phyloP scores from a whole-genome alignment of 2,888 invertebrate species.

The Lasioglossum calceatum region DNA sequence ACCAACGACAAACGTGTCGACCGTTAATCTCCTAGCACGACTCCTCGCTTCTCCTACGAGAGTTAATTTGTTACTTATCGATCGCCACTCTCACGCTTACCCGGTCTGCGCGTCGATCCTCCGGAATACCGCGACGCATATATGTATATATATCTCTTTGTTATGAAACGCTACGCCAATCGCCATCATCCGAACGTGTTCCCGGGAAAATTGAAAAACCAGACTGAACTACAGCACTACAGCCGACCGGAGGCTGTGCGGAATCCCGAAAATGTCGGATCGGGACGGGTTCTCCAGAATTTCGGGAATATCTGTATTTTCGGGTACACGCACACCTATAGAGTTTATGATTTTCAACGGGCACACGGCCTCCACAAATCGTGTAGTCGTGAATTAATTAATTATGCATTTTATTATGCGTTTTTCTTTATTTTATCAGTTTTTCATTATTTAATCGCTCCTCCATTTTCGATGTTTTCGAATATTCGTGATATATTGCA shows the following conservation, averaged over 20 bases:
- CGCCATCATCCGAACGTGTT: background rate
- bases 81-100: background rate
- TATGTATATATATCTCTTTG: background rate
- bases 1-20: conserved; percentile 25
- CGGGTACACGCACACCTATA: background rate
- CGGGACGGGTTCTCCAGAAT: background rate
- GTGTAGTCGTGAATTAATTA: background rate
- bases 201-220: background rate
- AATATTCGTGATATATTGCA: too few relatives aligned
- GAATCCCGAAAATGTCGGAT: background rate
- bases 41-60: background rate
- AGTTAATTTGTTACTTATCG: conserved; percentile 8
- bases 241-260: background rate
- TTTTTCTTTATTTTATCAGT: background rate
- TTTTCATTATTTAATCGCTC: too few relatives aligned
- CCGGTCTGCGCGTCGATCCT: conserved; percentile 6
- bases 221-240: background rate
- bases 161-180: conserved; percentile 8
- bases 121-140: background rate
- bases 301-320: background rate
- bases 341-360: background rate
- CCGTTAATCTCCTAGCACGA: conserved; percentile 5
- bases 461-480: too few relatives aligned
- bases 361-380: background rate
- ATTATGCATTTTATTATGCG: background rate